Evolutionary conservation across 2,113 vertebrate species (phyloP), one percentile per base, ranked within the genome.

Genomic region (Hucho hucho): DNA sequence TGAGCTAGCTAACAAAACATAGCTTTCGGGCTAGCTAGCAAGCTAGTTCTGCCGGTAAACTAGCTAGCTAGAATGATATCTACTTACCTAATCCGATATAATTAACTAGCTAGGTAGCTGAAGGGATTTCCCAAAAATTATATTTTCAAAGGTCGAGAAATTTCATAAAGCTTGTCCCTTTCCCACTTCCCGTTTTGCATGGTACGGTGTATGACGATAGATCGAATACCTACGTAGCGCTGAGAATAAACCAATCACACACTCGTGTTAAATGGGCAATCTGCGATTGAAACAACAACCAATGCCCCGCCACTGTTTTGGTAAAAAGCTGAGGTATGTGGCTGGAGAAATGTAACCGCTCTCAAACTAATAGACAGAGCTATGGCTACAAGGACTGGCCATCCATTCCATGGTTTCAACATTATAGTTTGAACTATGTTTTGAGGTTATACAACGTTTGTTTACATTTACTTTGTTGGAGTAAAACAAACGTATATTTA

Each of bases 101-200:
- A 69, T n/a, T 63, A 63, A 22, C 73, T 63, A 78, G 74, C 83
- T 24, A 43, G 74, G 14, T 63, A 78, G 74, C 80, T 24, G 43
- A 73, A 65, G 24, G 24, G 64, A 26, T 65, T 69, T 7, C 4
- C 66, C 14, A 5, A 18, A 43, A 46, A 46, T 20, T 32, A 32
- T 32, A n/a, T 0, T 59, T 70, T 79, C 70, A 75, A 64, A 65
- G 69, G 53, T 72, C 59, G 76, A 70, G 26, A 0, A 25, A 25
- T 77, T 75, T 87, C 81, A 84, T 83, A 72, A 75, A 77, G 84
- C 83, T 84, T 78, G 74, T 73, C 80, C 79, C 64, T 86, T 85
- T 88, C 78, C 81, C 87, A 93, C 92, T 93, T 93, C 91, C 89
- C 89, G 84, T 87, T 28, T 89, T 75, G 83, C 89, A 84, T 91